These are phyloP conservation scores for Tachuris rubrigastra DNA, from an alignment of 2,113 vertebrate genomes.

Conservation along the genomic window DNA sequence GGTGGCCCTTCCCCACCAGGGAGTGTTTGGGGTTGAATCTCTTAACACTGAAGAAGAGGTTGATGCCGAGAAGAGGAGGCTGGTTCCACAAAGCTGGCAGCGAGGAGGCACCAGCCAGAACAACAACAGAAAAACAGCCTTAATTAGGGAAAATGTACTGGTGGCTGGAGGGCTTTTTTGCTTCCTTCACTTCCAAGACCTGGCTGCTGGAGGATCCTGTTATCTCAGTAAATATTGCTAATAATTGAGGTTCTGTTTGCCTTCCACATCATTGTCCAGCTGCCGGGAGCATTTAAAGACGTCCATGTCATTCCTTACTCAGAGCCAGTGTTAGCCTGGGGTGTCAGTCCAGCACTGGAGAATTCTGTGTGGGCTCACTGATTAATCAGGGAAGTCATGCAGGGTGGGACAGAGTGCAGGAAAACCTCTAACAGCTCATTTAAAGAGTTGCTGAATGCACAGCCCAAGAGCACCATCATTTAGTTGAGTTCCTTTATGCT, in stretches of 20 bases:
- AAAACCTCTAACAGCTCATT: neutral
- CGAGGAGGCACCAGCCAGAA: neutral
- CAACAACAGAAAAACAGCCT: neutral
- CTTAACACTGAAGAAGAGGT: neutral
- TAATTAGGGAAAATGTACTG: conserved; percentile 6
- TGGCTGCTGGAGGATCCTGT: conserved; percentile 1
- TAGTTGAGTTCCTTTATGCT: neutral
- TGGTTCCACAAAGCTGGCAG: neutral
- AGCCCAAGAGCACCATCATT: neutral
- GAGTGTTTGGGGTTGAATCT: neutral
- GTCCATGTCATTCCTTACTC: neutral
- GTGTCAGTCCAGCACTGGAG: neutral
- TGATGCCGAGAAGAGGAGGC: neutral
- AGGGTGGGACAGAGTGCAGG: neutral
- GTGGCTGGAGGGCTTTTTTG: neutral
- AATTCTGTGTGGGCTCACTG: neutral
- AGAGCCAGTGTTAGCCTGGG: neutral
- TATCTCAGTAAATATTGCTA: conserved; percentile 27
- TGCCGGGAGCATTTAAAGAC: neutral
- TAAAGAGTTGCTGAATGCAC: neutral
- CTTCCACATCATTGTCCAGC: neutral
- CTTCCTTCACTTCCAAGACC: neutral
- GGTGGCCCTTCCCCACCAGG: neutral
- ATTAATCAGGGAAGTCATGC: neutral
- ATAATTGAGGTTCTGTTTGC: conserved; percentile 14